These are phyloP conservation scores for Aphyosemion australe DNA, from an alignment of 2,113 vertebrate species.

Conservation along the genomic window DNA sequence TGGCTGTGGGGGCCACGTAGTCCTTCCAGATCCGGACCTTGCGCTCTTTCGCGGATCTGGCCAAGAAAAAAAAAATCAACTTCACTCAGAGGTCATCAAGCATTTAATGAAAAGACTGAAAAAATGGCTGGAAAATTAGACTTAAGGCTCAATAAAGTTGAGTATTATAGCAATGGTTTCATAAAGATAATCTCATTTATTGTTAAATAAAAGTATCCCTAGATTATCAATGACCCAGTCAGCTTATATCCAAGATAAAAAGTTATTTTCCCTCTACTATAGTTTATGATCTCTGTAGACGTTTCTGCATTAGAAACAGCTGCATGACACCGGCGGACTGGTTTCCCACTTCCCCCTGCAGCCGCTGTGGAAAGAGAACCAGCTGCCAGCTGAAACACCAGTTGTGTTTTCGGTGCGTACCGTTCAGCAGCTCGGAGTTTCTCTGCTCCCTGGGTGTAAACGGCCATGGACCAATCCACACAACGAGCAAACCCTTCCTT, in stretches of 20 bases:
- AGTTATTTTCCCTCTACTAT: neutral
- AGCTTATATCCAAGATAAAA: too few relatives aligned
- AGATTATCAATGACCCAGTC: too few relatives aligned
- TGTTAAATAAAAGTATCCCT: too few relatives aligned
- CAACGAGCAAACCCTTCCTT: slow-evolving; percentile 97
- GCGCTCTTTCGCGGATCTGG: slow-evolving; percentile 93
- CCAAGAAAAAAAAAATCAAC: slow-evolving; percentile 15
- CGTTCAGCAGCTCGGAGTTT: slow-evolving; percentile 92
- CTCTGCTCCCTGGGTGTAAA: slow-evolving; percentile 93
- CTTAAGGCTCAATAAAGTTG: too few relatives aligned
- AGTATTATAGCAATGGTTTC: too few relatives aligned
- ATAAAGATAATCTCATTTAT: too few relatives aligned
- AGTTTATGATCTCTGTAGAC: neutral
- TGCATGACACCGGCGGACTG: too few relatives aligned
- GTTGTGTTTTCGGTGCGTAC: slow-evolving; percentile 60
- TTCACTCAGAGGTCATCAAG: slow-evolving; percentile 13
- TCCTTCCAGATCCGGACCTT: slow-evolving; percentile 97
- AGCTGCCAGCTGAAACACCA: neutral
- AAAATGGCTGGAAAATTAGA: slow-evolving; percentile 12
- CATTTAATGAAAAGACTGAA: slow-evolving; percentile 14
- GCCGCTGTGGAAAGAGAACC: neutral
- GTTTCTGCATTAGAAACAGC: neutral
- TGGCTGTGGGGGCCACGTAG: slow-evolving; percentile 95
- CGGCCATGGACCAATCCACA: slow-evolving; percentile 97
- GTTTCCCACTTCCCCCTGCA: too few relatives aligned